These are phyloP conservation scores for Nephila pilipes DNA, from an alignment of 1,140 invertebrate genomes.

Conservation along the genomic window DNA sequence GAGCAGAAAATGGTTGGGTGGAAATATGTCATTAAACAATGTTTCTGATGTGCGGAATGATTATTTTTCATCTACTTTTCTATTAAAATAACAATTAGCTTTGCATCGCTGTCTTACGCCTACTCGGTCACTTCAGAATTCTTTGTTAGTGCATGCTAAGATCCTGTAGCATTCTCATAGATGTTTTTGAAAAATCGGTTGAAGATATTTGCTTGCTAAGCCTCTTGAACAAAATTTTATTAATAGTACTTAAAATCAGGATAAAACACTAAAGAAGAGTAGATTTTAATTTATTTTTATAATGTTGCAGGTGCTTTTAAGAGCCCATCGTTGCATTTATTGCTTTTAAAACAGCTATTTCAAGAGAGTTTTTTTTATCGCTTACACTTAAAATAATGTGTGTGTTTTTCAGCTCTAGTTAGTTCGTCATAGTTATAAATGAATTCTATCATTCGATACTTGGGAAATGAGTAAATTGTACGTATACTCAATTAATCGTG, in stretches of 20 bases:
- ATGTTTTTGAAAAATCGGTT: background rate
- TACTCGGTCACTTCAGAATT: background rate
- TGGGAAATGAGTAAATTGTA: too few species aligned
- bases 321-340: too few species aligned
- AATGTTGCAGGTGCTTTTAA: too few species aligned
- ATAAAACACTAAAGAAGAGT: background rate
- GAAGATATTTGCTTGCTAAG: background rate
- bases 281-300: background rate
- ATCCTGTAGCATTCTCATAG: background rate
- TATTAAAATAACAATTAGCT: background rate
- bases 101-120: background rate
- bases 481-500: too few species aligned
- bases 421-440: too few species aligned
- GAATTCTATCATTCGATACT: too few species aligned
- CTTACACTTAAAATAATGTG: too few species aligned
- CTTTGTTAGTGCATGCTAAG: background rate
- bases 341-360: too few species aligned
- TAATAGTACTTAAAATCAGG: background rate
- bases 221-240: slow-evolving; percentile 9
- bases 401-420: too few species aligned
- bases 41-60: background rate
- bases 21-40: slow-evolving; percentile 13
- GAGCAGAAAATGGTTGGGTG: background rate
- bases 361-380: too few species aligned
- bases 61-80: background rate